Percentiles rank a stretch among this genome's conserved stretches.
These are phyloP conservation scores for Ceyx melanurus DNA, from an alignment of 2,113 vertebrate species.

Conservation along the genomic window DNA sequence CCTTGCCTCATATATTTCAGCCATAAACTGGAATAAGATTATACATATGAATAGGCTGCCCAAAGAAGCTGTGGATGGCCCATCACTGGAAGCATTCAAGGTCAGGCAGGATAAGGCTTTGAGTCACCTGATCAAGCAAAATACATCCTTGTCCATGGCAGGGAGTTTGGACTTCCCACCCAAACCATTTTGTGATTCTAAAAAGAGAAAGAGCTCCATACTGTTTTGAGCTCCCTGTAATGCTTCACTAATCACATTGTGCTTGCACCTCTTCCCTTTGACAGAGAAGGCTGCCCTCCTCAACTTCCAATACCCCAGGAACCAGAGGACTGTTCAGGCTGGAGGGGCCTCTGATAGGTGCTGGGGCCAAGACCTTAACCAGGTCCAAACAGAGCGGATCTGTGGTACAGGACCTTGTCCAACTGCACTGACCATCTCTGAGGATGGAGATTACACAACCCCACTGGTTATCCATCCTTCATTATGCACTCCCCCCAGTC, in stretches of 20 bases:
- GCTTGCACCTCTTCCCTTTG: not conserved
- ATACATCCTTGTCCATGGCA: not conserved
- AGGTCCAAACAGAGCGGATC: not conserved
- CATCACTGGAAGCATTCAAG: too few relatives aligned
- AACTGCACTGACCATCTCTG: not conserved
- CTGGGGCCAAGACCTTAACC: not conserved
- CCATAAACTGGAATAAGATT: too few relatives aligned
- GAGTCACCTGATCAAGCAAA: too few relatives aligned
- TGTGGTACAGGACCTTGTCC: not conserved
- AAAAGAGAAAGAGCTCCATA: not conserved
- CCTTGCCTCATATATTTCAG: too few relatives aligned
- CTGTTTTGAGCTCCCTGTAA: not conserved
- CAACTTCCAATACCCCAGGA: not conserved
- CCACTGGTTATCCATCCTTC: not conserved
- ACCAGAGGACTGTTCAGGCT: not conserved
- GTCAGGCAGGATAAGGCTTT: too few relatives aligned
- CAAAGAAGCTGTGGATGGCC: not conserved
- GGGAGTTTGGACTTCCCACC: not conserved
- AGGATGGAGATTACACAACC: not conserved
- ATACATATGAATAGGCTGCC: too few relatives aligned
- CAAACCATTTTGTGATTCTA: not conserved
- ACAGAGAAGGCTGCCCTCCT: not conserved
- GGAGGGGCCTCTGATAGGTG: rapidly evolving
- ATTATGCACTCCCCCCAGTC: rapidly evolving
- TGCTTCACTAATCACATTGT: not conserved